phyloP scores from a whole-genome alignment of 2,888 invertebrate genomes.

The Patella ulyssiponensis region DNA sequence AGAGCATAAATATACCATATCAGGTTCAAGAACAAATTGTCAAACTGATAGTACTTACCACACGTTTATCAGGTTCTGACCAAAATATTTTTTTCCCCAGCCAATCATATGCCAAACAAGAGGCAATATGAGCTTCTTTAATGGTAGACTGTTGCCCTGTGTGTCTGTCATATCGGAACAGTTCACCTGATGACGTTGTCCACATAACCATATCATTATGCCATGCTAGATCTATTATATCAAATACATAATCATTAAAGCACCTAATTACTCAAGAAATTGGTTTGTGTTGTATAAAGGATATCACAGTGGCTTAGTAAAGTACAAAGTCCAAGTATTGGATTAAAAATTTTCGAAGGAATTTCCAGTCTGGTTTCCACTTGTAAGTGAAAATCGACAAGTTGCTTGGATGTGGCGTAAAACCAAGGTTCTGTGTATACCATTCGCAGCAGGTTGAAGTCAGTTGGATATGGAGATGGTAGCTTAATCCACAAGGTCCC shows the following conservation, averaged over 20 bases:
- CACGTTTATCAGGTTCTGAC: constrained; percentile 87
- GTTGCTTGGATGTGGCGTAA: too few species aligned
- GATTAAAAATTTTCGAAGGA: too few species aligned
- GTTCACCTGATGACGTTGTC: constrained; percentile 82
- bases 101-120: constrained; percentile 91
- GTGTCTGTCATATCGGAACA: constrained; percentile 82
- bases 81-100: constrained; percentile 91
- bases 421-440: too few species aligned
- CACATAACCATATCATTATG: constrained; percentile 83
- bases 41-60: constrained; percentile 76
- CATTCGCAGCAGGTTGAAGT: too few species aligned
- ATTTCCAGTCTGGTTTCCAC: too few species aligned
- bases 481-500: too few species aligned
- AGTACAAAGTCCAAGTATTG: too few species aligned
- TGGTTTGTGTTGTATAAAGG: too few species aligned
- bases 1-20: not conserved
- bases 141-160: constrained; percentile 58
- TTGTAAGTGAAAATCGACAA: too few species aligned
- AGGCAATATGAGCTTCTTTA: constrained; percentile 80
- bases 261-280: too few species aligned
- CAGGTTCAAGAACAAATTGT: not conserved
- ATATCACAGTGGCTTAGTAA: too few species aligned
- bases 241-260: not conserved
- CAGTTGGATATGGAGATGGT: too few species aligned
- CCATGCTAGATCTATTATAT: constrained; percentile 82